These are phyloP conservation scores for Euproctis similis DNA, from an alignment of 2,888 invertebrate genomes.

Conservation along the genomic window DNA sequence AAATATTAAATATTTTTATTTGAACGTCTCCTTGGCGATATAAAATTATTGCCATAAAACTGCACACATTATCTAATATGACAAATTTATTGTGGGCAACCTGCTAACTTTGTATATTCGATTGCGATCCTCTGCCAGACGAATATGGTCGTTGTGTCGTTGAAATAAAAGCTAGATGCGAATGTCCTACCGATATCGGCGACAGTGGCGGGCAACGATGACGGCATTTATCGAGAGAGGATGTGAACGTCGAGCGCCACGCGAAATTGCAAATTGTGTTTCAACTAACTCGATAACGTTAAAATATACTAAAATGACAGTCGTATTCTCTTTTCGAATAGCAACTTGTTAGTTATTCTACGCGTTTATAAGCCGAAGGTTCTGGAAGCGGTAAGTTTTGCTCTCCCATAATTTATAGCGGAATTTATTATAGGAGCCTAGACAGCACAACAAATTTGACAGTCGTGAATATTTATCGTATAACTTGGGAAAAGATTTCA, in stretches of 20 bases:
- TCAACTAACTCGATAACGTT: constrained; percentile 48
- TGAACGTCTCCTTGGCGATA: constrained; percentile 1
- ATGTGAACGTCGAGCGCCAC: constrained; percentile 42
- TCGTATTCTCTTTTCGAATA: constrained; percentile 11
- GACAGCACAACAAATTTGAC: too few species aligned
- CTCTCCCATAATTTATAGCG: too few species aligned
- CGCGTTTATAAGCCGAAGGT: too few species aligned
- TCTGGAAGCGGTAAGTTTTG: too few species aligned
- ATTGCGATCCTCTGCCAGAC: constrained; percentile 8
- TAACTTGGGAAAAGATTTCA: too few species aligned
- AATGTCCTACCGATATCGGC: constrained; percentile 19
- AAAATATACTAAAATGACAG: constrained; percentile 25
- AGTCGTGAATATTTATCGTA: too few species aligned
- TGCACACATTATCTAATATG: constrained; percentile 19
- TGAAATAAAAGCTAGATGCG: constrained; percentile 25
- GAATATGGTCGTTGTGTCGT: constrained; percentile 24
- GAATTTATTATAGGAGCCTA: too few species aligned
- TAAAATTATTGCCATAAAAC: constrained; percentile 7
- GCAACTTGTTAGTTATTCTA: too few species aligned
- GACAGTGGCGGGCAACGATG: constrained; percentile 12
- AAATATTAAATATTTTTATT: background rate
- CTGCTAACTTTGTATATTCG: constrained; percentile 28
- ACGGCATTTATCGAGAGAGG: constrained; percentile 48
- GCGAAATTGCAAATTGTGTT: constrained; percentile 57
- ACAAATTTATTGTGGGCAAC: constrained; percentile 30